Percentiles rank a stretch among this genome's conserved stretches.
Evolutionary conservation across 2,888 invertebrate genomes (phyloP).

Genomic region (Perithous albicinctus): DNA sequence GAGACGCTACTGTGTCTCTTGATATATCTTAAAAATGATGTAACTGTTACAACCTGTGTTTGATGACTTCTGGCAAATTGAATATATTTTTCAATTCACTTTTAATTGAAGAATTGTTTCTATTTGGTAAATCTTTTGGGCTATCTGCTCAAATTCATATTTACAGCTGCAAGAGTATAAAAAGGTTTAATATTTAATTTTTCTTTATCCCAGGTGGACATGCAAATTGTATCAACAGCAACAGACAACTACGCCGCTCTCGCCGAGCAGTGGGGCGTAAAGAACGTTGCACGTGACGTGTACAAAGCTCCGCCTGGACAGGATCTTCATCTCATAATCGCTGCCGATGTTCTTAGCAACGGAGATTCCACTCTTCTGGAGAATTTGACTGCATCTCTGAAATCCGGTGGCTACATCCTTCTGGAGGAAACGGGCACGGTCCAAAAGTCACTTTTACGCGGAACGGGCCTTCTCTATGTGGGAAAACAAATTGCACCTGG

Average conservation of each 20-base stretch:
- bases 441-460: conserved; percentile 70
- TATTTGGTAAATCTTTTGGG: too few species aligned
- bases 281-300: conserved; percentile 88
- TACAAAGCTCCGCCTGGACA: conserved; percentile 87
- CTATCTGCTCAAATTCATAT: too few species aligned
- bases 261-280: conserved; percentile 88
- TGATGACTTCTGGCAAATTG: too few species aligned
- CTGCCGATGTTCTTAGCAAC: conserved; percentile 88
- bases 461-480: conserved; percentile 86
- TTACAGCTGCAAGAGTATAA: too few species aligned
- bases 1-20: too few species aligned
- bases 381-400: conserved; percentile 88
- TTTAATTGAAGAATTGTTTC: too few species aligned
- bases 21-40: too few species aligned
- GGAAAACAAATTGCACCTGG: conserved; percentile 88
- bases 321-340: conserved; percentile 89
- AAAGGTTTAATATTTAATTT: too few species aligned
- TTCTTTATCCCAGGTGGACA: conserved; percentile 86
- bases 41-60: too few species aligned
- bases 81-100: too few species aligned
- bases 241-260: conserved; percentile 86
- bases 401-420: conserved; percentile 90
- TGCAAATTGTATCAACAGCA: conserved; percentile 86
- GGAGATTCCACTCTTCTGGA: conserved; percentile 86
- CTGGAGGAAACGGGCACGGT: conserved; percentile 88